These are phyloP conservation scores for Fragum fragum DNA, from an alignment of 2,888 invertebrate species.

Conservation along the genomic window DNA sequence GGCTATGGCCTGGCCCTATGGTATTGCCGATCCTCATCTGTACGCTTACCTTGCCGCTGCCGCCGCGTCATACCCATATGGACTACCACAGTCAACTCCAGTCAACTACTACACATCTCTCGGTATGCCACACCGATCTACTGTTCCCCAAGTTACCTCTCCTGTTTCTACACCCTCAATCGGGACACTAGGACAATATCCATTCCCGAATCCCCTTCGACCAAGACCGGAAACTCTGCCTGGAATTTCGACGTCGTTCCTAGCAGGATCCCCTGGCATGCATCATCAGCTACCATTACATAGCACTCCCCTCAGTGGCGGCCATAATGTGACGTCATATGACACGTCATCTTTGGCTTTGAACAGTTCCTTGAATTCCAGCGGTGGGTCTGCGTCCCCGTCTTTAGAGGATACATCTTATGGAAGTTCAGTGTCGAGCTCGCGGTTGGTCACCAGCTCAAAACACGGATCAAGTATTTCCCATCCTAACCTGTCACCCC, in stretches of 20 bases:
- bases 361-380: constrained; percentile 60
- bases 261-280: constrained; percentile 57
- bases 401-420: constrained; percentile 59
- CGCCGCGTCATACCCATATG: constrained; percentile 88
- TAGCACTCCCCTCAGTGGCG: constrained; percentile 44
- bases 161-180: constrained; percentile 55
- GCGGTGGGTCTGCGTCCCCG: constrained; percentile 61
- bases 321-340: constrained; percentile 37
- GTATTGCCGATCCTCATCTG: constrained; percentile 92
- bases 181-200: constrained; percentile 68
- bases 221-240: constrained; percentile 73
- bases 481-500: constrained; percentile 16
- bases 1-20: constrained; percentile 97
- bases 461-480: background rate
- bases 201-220: constrained; percentile 69
- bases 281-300: constrained; percentile 50
- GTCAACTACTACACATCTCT: constrained; percentile 79
- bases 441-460: background rate
- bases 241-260: constrained; percentile 69
- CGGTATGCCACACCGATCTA: constrained; percentile 67
- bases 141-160: constrained; percentile 52
- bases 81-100: constrained; percentile 71
- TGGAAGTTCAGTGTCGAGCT: constrained; percentile 50
- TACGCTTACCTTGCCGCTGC: constrained; percentile 95
- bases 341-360: constrained; percentile 46